These are phyloP conservation scores for Drosophila lacteicornis DNA, from an alignment of 1,140 invertebrate genomes.

Conservation along the genomic window DNA sequence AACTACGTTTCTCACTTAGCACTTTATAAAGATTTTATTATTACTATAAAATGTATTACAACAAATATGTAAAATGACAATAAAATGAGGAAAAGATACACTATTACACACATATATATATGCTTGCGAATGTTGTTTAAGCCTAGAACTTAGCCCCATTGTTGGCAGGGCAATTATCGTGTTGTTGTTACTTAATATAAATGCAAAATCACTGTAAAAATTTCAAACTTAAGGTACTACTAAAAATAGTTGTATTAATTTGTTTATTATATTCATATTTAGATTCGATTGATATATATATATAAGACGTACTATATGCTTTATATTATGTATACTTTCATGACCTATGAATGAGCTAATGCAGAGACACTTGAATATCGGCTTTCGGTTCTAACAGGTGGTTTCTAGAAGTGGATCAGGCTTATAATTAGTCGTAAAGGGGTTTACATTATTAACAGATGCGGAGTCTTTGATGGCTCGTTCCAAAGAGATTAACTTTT, in stretches of 20 bases:
- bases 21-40: conserved; percentile 72
- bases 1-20: conserved; percentile 27
- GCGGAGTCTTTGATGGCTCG: conserved; percentile 49
- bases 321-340: conserved; percentile 39
- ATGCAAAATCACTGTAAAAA: conserved; percentile 77
- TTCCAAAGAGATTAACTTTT: conserved; percentile 23
- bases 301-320: conserved; percentile 41
- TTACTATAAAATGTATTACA: conserved; percentile 72
- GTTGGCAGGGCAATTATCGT: conserved; percentile 56
- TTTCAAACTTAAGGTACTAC: conserved; percentile 61
- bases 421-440: conserved; percentile 55
- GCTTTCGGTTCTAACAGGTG: conserved; percentile 71
- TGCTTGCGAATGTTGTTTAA: conserved; percentile 70
- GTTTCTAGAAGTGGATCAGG: conserved; percentile 75
- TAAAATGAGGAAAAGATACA: conserved; percentile 70
- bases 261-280: conserved; percentile 60
- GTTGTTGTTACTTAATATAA: conserved; percentile 66
- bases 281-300: conserved; percentile 61
- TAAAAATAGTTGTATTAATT: conserved; percentile 56
- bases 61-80: conserved; percentile 71
- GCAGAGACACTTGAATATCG: conserved; percentile 55
- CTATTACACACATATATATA: conserved; percentile 60
- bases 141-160: conserved; percentile 62
- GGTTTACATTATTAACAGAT: conserved; percentile 48
- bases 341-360: conserved; percentile 58